Base-by-base conservation (phyloP, 2,797 vertebrate species). In the Todus mexicanus region DNA sequence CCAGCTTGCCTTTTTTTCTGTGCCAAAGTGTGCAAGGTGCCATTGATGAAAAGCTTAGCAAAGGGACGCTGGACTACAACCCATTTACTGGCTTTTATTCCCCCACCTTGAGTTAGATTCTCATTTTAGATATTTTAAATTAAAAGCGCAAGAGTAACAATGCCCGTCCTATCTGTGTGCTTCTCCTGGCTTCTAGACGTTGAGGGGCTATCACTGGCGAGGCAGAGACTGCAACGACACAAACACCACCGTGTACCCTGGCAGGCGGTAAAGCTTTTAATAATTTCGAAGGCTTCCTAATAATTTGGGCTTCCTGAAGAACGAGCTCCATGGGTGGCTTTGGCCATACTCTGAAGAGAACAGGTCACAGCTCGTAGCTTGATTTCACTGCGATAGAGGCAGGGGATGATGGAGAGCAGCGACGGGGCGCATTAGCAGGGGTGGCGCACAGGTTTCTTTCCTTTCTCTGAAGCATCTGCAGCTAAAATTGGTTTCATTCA, bases 201-300 rank as follows among this genome's bases (percentile, higher is more conserved):
- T 98, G 80, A 92, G 98, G 37, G 98, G 98, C 69, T 98, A 97
- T 84, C 95, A 98, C 82, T 98, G 98, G 98, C 93, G 98, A 91
- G 98, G 98, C 72, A 96, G 95, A 94, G 98, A 98, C 88, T 98
- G 98, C 85, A 61, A 98, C 0, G 98, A 98, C 94, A 71, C 60
- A 6, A 84, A 97, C 35, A 80, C 53, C 40, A 94, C 59, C 0
- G 81, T 90, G 20, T 96, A 98, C 84, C 98, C 98, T 1, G 98
- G 98, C 86, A 97, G 97, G 94, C 97, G 98, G 98, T 98, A 96
- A 96, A 25, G 33, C 19, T 69, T 84, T 66, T 61, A 4, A 15
- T 53, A 76, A 13, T 63, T 87, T 75, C 47, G 73, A 61, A 64
- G 33, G 12, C 35, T 70, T 82, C 53, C 15, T 64, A 26, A 16